Percentiles rank a stretch among this genome's conserved stretches.
phyloP scores from a whole-genome alignment of 1,140 invertebrate species.

The Anoplolepis gracilipes region DNA sequence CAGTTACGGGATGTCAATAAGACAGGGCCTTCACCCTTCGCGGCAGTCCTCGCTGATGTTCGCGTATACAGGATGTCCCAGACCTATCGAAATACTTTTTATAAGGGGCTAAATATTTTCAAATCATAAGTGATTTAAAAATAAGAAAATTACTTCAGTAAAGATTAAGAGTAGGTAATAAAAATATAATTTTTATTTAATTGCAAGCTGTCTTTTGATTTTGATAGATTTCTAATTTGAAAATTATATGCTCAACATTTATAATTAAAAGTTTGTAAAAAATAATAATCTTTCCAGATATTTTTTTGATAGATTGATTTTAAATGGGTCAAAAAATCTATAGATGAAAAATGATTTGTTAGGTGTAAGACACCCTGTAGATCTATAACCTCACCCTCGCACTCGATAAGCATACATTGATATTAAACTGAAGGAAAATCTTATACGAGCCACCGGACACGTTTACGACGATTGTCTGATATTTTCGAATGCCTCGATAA shows the following conservation, averaged over 20 bases:
- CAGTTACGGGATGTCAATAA: slow-evolving; percentile 78
- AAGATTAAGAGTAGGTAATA: not conserved
- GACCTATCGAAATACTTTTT: not conserved
- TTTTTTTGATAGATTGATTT: not conserved
- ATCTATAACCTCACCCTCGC: not conserved
- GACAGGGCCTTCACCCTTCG: slow-evolving; percentile 64
- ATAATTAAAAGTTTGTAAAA: not conserved
- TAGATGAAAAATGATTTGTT: not conserved
- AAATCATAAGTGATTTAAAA: not conserved
- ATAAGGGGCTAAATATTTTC: not conserved
- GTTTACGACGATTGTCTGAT: not conserved
- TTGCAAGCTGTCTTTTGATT: not conserved
- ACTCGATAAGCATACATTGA: slow-evolving; percentile 29
- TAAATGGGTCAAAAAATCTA: not conserved
- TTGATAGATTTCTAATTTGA: not conserved
- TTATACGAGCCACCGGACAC: not conserved
- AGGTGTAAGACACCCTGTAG: not conserved
- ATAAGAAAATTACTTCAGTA: not conserved
- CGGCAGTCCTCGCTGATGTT: not conserved
- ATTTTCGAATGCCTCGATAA: not conserved
- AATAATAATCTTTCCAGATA: not conserved
- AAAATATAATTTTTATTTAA: not conserved
- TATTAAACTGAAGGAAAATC: slow-evolving; percentile 36
- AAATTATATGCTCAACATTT: not conserved
- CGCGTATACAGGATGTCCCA: slow-evolving; percentile 9